Base-by-base conservation (phyloP, 2,797 vertebrate species). In the Tenualosa ilisha region DNA sequence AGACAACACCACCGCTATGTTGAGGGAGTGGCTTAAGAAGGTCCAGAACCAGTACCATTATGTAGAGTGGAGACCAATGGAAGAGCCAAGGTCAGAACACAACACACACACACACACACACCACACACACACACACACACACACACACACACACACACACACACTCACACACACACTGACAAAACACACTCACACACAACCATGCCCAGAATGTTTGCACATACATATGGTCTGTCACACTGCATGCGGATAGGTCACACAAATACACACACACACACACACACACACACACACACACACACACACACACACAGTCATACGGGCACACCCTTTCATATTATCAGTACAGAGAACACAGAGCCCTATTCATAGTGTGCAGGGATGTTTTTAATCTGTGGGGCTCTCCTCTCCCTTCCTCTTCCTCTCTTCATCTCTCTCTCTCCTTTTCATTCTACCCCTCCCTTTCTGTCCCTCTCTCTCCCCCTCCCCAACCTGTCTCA, bases 11-110 rank as follows among this genome's bases (percentile, higher is more conserved):
- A 97, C 97, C 0, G 97, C 96, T 24, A 92, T 99, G 89, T 93
- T 99, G 89, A 95, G 95, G 87, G 98, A 98, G 87, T 99, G 98
- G 98, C 90, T 99, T 93, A 97, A 95, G 90, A 94, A 90, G 0
- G 96, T 97, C 0, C 97, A 97, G 94, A 92, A 89, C 12, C 54
- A 95, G 43, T 99, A 99, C 89, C 98, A 99, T 12, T 97, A 97
- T 0, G 96, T 99, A 87, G 98, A 99, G 90, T 99, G 98, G 98
- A 96, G 98, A 50, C 98, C 98, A 0, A 95, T 98, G 97, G 96
- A 97, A 15, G 96, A 97, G 2, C 98, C 98, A 0, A 94, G 79
- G 98, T 99, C 91, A 96, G 96, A 93, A 85, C 68, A 24, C 22
- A 63, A 26, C 61, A 63, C n/a, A 63, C 2, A 24, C 61, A 65